These are phyloP conservation scores for Ctenochaetus hawaiiensis DNA, from an alignment of 2,797 vertebrate species.

Conservation along the genomic window DNA sequence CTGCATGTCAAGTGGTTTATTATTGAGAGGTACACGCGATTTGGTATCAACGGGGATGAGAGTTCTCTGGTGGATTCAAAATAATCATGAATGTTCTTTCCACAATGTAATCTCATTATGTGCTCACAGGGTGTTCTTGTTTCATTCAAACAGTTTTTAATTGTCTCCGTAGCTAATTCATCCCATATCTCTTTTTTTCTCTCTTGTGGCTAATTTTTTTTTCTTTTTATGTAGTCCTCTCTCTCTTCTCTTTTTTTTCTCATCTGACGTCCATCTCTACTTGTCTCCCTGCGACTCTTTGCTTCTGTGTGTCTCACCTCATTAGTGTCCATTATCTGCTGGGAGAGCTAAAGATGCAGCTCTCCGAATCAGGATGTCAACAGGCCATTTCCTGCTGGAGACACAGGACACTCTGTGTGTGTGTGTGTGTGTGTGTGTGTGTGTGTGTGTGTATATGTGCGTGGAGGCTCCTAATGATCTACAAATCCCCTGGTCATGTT, in stretches of 20 bases:
- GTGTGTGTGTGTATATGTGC: slow-evolving; percentile 3
- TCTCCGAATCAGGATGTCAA: slow-evolving; percentile 70
- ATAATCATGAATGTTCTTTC: slow-evolving; percentile 80
- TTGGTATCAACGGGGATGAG: slow-evolving; percentile 40
- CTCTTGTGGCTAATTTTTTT: slow-evolving; percentile 12
- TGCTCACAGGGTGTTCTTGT: slow-evolving; percentile 75
- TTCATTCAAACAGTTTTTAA: slow-evolving; percentile 70
- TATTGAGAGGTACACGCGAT: slow-evolving; percentile 47
- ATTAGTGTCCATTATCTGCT: slow-evolving; percentile 69
- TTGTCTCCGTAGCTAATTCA: slow-evolving; percentile 68
- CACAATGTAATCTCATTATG: slow-evolving; percentile 76
- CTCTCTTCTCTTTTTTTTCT: slow-evolving; percentile 4
- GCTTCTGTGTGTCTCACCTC: slow-evolving; percentile 53
- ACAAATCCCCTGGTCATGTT: slow-evolving; percentile 70
- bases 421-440: slow-evolving; percentile 6
- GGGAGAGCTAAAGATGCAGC: slow-evolving; percentile 58
- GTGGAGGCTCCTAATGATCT: slow-evolving; percentile 67
- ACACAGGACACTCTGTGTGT: background rate
- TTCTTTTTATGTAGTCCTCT: background rate
- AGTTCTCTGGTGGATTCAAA: slow-evolving; percentile 70
- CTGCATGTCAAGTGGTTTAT: slow-evolving; percentile 70
- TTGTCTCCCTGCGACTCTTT: slow-evolving; percentile 34
- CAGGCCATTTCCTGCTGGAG: slow-evolving; percentile 73
- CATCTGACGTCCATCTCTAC: slow-evolving; percentile 17
- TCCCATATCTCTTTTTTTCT: slow-evolving; percentile 38